phyloP scores from a whole-genome alignment of 2,797 vertebrate species.

The Anabas testudineus region DNA sequence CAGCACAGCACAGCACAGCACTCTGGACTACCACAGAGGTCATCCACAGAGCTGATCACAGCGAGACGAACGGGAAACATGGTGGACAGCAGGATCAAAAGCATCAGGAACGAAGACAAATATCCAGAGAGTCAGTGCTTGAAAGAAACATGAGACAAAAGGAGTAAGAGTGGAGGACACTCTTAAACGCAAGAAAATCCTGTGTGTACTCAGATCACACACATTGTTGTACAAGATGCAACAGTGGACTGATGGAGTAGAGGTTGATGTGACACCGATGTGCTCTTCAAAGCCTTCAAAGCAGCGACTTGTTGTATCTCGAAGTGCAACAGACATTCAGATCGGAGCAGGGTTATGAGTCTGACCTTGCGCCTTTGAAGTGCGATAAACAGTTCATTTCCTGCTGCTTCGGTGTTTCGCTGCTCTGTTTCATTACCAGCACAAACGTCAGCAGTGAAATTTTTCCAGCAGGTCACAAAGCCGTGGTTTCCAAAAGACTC shows the following conservation, averaged over 20 bases:
- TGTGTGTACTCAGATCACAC: slow-evolving; percentile 44
- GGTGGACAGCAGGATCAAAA: slow-evolving; percentile 71
- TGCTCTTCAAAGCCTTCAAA: slow-evolving; percentile 49
- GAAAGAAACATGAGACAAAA: slow-evolving; percentile 45
- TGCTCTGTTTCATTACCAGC: neutral
- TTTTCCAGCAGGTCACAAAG: no score
- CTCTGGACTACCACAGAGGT: slow-evolving; percentile 57
- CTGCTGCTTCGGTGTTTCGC: neutral
- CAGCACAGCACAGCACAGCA: slow-evolving; percentile 24
- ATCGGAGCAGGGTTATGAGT: slow-evolving; percentile 19
- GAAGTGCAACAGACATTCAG: slow-evolving; percentile 31
- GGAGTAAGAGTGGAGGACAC: slow-evolving; percentile 13
- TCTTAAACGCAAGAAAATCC: slow-evolving; percentile 27
- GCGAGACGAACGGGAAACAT: slow-evolving; percentile 29
- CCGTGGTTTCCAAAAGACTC: no score
- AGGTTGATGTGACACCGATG: slow-evolving; percentile 9
- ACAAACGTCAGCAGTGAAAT: no score
- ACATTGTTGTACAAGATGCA: neutral
- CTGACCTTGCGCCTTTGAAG: slow-evolving; percentile 17
- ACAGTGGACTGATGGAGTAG: neutral
- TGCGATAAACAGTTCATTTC: neutral
- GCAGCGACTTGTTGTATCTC: slow-evolving; percentile 18
- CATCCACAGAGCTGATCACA: slow-evolving; percentile 55
- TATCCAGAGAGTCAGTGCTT: slow-evolving; percentile 49
- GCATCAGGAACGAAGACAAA: slow-evolving; percentile 56